Evolutionary conservation across 1,140 invertebrate genomes (phyloP).

Genomic region (Magallana angulata): DNA sequence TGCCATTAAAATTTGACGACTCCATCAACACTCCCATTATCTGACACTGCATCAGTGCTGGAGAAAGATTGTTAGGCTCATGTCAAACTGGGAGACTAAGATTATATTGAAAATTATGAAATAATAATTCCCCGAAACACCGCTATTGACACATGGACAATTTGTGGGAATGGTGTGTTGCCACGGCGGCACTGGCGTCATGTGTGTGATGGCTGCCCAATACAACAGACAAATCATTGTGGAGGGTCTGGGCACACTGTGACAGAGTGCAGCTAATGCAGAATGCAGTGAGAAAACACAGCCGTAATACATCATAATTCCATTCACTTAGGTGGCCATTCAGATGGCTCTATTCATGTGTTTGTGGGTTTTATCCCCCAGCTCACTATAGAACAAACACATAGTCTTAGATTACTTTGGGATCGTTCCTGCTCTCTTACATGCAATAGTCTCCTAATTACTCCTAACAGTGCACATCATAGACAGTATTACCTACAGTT

Average conservation of each 20-base stretch:
- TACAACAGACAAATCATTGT: not conserved
- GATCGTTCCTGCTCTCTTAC: not conserved
- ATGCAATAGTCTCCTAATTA: conserved; percentile 22
- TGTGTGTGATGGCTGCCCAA: not conserved
- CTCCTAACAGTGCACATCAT: not conserved
- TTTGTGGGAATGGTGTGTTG: not conserved
- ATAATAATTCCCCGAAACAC: not conserved
- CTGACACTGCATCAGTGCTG: not conserved
- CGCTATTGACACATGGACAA: not conserved
- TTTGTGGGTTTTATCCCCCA: not conserved
- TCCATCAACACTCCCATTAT: not conserved
- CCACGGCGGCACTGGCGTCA: not conserved
- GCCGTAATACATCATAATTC: not conserved
- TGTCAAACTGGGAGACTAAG: not conserved
- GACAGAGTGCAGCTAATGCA: not conserved
- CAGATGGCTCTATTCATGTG: not conserved
- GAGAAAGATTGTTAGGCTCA: not conserved
- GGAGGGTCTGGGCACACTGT: not conserved
- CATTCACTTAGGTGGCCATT: not conserved
- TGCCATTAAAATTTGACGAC: not conserved
- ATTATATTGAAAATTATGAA: conserved; percentile 35
- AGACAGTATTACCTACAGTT: not conserved
- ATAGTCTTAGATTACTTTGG: not conserved
- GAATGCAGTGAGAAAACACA: not conserved
- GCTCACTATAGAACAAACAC: not conserved